Evolutionary conservation across 1,140 invertebrate species (phyloP), one percentile per base, ranked within the genome.

Genomic region (Stegodyphus mimosarum): DNA sequence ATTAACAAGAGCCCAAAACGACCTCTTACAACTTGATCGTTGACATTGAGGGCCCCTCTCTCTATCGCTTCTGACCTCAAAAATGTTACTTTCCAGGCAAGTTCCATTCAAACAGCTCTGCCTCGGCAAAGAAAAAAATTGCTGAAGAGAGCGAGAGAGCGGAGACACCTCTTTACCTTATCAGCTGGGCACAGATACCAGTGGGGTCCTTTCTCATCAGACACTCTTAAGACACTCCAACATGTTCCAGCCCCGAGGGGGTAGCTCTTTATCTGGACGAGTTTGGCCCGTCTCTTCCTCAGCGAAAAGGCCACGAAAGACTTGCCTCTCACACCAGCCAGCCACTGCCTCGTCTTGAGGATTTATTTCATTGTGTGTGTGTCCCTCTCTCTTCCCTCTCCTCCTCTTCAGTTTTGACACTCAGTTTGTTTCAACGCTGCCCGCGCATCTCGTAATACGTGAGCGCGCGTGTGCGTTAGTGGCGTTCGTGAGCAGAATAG

Each of bases 181-280:
- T 74, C 72, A 18, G n/a, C 52, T 60, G 72, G 72, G 72, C 18
- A 74, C 10, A 74, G 72, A 74, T 74, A 74, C 49, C 52, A 17
- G 72, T 74, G 72, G 72, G 72, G 52, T 55, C 52, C 53, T 74
- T 74, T 74, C 72, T 74, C 72, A 60, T 74, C 72, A 74, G 72
- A 60, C 72, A 74, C 72, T 74, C 72, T 74, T 74, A 74, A 55
- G 52, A 10, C 72, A 55, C 72, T 74, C 53, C 72, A 74, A 55
- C 72, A 55, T 74, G 72, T 60, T 74, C 52, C 18, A 18, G 18
- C 51, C 72, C 72, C 18, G n/a, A 33, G 52, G 72, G 50, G n/a
- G 15, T 60, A 51, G 9, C 72, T 50, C 18, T 74, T 74, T 74
- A 74, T 74, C 72, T 74, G 72, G 52, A 74, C 72, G 52, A 74